These are phyloP conservation scores for Meloidogyne chitwoodi DNA, from an alignment of 1,140 invertebrate genomes.

Conservation along the genomic window DNA sequence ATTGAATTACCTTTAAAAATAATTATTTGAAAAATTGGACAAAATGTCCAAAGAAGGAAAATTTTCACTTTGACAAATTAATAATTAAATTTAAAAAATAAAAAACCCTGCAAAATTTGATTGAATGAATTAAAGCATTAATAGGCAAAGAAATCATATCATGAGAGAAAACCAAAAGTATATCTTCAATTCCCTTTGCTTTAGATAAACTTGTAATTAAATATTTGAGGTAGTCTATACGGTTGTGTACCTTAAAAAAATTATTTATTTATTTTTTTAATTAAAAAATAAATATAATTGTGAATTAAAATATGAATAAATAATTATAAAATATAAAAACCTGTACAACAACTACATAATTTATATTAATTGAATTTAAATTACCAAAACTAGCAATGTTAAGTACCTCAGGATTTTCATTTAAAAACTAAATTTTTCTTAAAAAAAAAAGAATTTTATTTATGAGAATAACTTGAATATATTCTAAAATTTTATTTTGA, in stretches of 20 bases:
- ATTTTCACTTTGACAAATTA: no score
- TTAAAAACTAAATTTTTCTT: slow-evolving; percentile 44
- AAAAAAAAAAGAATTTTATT: no score
- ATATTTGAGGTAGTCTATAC: slow-evolving; percentile 83
- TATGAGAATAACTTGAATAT: slow-evolving; percentile 6
- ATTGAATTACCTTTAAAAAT: slow-evolving; percentile 72
- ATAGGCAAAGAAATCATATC: slow-evolving; percentile 86
- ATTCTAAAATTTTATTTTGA: background rate
- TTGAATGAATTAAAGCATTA: slow-evolving; percentile 79
- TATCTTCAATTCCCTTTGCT: slow-evolving; percentile 79
- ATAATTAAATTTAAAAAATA: no score
- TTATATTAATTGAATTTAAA: slow-evolving; percentile 30
- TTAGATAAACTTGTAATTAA: slow-evolving; percentile 84
- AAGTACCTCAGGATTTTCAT: slow-evolving; percentile 46
- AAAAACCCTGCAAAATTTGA: slow-evolving; percentile 71
- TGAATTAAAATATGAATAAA: background rate
- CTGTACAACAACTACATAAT: slow-evolving; percentile 52
- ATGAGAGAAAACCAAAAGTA: slow-evolving; percentile 87
- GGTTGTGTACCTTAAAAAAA: slow-evolving; percentile 5
- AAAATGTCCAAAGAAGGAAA: no score
- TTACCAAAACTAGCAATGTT: slow-evolving; percentile 49
- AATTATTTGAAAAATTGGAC: no score
- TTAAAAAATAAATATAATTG: no score
- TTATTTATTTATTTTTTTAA: no score
- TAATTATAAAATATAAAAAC: slow-evolving; percentile 26